These are phyloP conservation scores for Spermophilus dauricus DNA, from an alignment of 2,113 vertebrate species.

Conservation along the genomic window DNA sequence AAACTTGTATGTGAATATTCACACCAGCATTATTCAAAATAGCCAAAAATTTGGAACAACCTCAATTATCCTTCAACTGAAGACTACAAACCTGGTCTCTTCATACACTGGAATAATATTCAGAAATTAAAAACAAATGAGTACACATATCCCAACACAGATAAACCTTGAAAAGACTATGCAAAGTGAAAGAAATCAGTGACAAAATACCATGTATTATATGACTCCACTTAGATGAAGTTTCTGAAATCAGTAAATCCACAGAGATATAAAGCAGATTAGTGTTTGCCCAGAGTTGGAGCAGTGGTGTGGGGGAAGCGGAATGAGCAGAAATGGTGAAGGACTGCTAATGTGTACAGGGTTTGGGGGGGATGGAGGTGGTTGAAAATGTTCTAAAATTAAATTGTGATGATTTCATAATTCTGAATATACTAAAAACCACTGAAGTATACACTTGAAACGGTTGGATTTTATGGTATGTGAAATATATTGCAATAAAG, in stretches of 20 bases:
- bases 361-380: neutral
- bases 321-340: neutral
- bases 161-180: neutral
- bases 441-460: constrained; percentile 9
- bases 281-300: neutral
- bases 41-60: neutral
- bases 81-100: neutral
- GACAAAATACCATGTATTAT: neutral
- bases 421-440: neutral
- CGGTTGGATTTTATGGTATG: constrained; percentile 27
- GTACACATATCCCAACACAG: neutral
- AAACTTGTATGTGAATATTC: neutral
- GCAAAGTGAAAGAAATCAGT: neutral
- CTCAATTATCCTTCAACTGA: neutral
- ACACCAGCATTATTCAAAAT: neutral
- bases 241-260: neutral
- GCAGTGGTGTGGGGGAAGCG: neutral
- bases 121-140: neutral
- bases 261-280: neutral
- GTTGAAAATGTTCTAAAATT: neutral
- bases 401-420: constrained; percentile 4
- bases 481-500: constrained; percentile 51
- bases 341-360: neutral
- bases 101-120: neutral
- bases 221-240: neutral